Percentiles rank a stretch among this genome's conserved stretches.
phyloP scores from a whole-genome alignment of 2,113 vertebrate genomes.

The Mormyrus iriodes region DNA sequence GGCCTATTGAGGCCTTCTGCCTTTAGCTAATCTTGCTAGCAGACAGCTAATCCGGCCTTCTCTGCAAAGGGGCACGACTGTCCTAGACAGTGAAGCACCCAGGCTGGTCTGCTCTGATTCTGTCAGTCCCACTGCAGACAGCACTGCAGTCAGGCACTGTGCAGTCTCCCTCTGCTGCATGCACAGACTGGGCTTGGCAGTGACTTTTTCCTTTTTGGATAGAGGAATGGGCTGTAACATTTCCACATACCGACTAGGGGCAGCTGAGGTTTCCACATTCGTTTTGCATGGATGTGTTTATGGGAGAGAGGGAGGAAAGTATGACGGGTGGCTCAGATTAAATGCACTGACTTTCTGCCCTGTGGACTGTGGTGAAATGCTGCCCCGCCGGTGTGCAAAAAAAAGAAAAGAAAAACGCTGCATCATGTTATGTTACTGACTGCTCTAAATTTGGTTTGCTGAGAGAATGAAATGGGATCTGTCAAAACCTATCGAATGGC shows the following conservation, averaged over 20 bases:
- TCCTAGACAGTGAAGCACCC: not conserved
- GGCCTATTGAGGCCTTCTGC: conserved; percentile 5
- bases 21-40: conserved; percentile 17
- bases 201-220: not conserved
- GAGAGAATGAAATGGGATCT: not conserved
- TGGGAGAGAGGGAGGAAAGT: not conserved
- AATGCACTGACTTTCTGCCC: not conserved
- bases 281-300: not conserved
- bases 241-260: not conserved
- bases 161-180: not conserved
- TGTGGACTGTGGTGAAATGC: not conserved
- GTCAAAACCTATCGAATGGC: not conserved
- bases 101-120: not conserved
- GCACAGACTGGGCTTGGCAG: not conserved
- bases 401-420: not conserved
- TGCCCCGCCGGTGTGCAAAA: not conserved
- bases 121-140: not conserved
- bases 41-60: conserved; percentile 14
- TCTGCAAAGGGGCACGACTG: not conserved
- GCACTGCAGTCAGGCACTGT: not conserved
- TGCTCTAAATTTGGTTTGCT: not conserved
- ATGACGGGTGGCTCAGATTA: not conserved
- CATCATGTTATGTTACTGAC: not conserved
- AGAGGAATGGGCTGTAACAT: not conserved
- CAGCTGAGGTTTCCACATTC: not conserved